Evolutionary conservation across 1,140 invertebrate genomes (phyloP).

Genomic region (Tetramorium parvispinum): DNA sequence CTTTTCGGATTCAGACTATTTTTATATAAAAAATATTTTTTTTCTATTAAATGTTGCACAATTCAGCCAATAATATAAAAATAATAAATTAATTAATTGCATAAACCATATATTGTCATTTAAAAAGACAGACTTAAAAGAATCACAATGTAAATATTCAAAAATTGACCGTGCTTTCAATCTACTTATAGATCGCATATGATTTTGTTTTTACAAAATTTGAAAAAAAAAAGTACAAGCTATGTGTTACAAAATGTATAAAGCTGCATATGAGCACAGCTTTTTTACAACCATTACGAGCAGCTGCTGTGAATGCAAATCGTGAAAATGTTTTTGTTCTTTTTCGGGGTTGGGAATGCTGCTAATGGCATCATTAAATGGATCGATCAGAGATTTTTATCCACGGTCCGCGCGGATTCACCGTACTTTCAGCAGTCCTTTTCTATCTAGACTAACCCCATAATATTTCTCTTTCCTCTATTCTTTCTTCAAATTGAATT

Average conservation of each 20-base stretch:
- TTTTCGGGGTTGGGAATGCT: slow-evolving; percentile 17
- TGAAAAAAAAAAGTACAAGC: neutral
- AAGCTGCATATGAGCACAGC: neutral
- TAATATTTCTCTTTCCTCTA: neutral
- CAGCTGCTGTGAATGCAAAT: slow-evolving; percentile 5
- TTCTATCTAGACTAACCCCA: slow-evolving; percentile 40
- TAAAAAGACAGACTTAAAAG: neutral
- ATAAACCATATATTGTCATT: neutral
- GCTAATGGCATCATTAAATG: slow-evolving; percentile 50
- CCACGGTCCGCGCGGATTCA: neutral
- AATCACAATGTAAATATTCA: neutral
- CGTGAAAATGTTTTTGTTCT: neutral
- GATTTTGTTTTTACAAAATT: neutral
- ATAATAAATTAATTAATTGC: neutral
- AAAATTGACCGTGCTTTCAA: neutral
- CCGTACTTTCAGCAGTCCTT: neutral
- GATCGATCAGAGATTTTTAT: slow-evolving; percentile 35
- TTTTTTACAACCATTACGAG: neutral
- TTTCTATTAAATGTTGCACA: neutral
- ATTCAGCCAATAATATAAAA: neutral
- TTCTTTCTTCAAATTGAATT: slow-evolving; percentile 2
- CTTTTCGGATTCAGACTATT: neutral
- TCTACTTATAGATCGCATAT: neutral
- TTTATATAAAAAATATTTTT: slow-evolving; percentile 20
- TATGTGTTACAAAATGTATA: slow-evolving; percentile 20